Evolutionary conservation across 2,888 invertebrate genomes (phyloP).

Genomic region (Silvanus unidentatus): DNA sequence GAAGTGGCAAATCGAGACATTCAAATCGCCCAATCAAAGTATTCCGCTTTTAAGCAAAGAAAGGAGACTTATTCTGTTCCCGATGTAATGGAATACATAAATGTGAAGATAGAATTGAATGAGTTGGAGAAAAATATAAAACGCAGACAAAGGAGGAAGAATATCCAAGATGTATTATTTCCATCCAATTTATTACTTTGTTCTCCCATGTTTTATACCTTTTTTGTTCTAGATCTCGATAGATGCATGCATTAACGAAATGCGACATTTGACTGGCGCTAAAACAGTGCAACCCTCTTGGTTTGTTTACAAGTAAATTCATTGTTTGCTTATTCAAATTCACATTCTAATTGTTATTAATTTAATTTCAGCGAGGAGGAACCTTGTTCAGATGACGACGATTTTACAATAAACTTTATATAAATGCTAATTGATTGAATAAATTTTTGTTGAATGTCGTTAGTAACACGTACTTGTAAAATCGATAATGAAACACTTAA

Average conservation of each 20-base stretch:
- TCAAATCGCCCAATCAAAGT: no score
- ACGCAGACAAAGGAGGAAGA: slow-evolving; percentile 29
- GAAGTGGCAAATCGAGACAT: slow-evolving; percentile 4
- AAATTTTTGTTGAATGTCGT: no score
- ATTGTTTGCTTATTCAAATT: no score
- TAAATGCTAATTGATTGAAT: no score
- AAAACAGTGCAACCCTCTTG: slow-evolving; percentile 20
- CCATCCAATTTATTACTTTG: neutral
- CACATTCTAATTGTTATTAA: no score
- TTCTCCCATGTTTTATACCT: neutral
- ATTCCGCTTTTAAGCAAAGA: no score
- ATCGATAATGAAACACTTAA: no score
- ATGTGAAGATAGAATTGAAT: slow-evolving; percentile 46
- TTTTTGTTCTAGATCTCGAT: slow-evolving; percentile 27
- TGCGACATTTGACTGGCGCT: slow-evolving; percentile 30
- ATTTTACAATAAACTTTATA: no score
- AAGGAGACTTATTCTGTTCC: slow-evolving; percentile 39
- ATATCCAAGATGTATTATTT: slow-evolving; percentile 27
- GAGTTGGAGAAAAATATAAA: slow-evolving; percentile 28
- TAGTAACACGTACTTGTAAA: no score
- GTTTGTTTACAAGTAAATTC: slow-evolving; percentile 11
- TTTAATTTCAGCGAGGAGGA: no score
- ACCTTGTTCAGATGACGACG: no score
- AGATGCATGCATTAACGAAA: slow-evolving; percentile 32
- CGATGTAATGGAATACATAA: slow-evolving; percentile 54